Evolutionary conservation across 2,888 invertebrate genomes (phyloP).

Genomic region (Rhamnusium bicolor): DNA sequence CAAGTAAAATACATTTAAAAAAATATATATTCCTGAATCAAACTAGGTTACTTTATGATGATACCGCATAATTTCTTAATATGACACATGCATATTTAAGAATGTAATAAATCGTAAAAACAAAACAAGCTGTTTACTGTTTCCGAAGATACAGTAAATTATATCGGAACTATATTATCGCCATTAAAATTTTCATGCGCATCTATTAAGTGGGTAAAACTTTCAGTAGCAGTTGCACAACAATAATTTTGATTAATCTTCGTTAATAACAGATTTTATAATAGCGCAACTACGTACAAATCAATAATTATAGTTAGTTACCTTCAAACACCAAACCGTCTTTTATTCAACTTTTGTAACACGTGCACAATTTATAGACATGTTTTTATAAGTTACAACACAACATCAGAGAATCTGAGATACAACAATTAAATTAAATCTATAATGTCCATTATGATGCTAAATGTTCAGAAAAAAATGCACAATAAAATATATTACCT

Average conservation of each 20-base stretch:
- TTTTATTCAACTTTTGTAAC: conserved; percentile 19
- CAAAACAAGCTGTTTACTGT: neutral
- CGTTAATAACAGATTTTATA: conserved; percentile 15
- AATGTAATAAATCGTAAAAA: neutral
- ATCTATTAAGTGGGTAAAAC: neutral
- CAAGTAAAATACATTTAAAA: too few relatives aligned
- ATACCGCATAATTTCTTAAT: neutral
- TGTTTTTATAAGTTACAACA: conserved; percentile 36
- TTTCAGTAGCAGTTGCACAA: conserved; percentile 16
- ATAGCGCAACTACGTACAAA: conserved; percentile 19
- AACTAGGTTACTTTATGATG: too few relatives aligned
- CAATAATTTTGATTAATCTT: conserved; percentile 15
- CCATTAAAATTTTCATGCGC: neutral
- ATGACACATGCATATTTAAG: neutral
- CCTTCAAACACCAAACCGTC: conserved; percentile 27
- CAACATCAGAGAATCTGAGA: conserved; percentile 32
- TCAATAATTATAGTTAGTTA: conserved; percentile 35
- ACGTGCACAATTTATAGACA: conserved; percentile 39
- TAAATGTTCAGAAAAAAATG: conserved; percentile 22
- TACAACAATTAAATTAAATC: conserved; percentile 34
- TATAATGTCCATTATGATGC: conserved; percentile 2
- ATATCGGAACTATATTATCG: neutral
- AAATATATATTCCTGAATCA: too few relatives aligned
- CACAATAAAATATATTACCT: conserved; percentile 21
- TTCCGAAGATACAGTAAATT: neutral